These are phyloP conservation scores for Carcharodon carcharias DNA, from an alignment of 2,797 vertebrate species.

Conservation along the genomic window DNA sequence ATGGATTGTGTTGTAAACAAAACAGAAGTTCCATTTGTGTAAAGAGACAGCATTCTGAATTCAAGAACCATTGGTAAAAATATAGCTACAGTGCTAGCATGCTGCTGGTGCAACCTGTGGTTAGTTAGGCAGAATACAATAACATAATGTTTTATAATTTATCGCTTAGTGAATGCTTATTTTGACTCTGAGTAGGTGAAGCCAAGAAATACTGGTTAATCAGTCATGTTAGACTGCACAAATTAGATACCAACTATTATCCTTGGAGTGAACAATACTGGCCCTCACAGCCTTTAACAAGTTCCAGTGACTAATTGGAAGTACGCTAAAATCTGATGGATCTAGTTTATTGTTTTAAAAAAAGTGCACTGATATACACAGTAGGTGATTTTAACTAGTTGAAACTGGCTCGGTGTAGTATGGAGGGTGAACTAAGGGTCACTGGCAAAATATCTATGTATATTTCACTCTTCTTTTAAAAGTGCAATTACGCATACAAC, in stretches of 20 bases:
- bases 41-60: not conserved
- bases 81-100: not conserved
- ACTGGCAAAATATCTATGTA: conserved; percentile 16
- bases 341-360: conserved; percentile 14
- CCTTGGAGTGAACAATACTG: not conserved
- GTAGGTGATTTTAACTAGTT: not conserved
- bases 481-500: not conserved
- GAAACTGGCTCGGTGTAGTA: not conserved
- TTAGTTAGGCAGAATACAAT: too few species aligned
- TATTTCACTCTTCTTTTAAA: not conserved
- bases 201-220: not conserved
- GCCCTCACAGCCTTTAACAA: conserved; percentile 5
- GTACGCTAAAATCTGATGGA: conserved; percentile 19
- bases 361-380: conserved; percentile 17
- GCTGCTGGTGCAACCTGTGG: not conserved
- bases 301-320: not conserved
- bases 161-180: not conserved
- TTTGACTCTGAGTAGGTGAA: not conserved
- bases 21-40: not conserved
- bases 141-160: not conserved
- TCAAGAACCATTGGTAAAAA: not conserved
- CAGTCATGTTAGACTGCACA: not conserved
- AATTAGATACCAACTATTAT: not conserved
- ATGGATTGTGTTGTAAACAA: conserved; percentile 36
- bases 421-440: conserved; percentile 18